These are phyloP conservation scores for Pseudomyrmex cubaensis DNA, from an alignment of 1,140 invertebrate species.

Conservation along the genomic window DNA sequence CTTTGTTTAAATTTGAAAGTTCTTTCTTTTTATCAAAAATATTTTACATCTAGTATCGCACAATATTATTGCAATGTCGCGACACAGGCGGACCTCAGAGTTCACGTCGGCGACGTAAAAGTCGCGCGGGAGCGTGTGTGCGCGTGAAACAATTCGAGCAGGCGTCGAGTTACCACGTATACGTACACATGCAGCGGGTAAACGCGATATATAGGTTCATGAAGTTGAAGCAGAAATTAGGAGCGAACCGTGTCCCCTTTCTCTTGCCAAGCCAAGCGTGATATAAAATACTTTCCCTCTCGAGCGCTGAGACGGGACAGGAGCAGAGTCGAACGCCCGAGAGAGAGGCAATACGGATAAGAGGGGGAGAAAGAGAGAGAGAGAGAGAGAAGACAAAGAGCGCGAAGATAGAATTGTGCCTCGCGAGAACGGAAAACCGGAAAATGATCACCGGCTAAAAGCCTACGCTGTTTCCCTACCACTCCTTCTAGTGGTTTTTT, in stretches of 20 bases:
- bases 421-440: constrained; percentile 81
- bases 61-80: background rate
- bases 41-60: background rate
- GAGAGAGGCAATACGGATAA: constrained; percentile 42
- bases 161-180: constrained; percentile 73
- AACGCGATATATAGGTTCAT: constrained; percentile 75
- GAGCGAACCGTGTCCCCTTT: constrained; percentile 85
- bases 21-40: background rate
- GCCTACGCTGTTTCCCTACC: constrained; percentile 20
- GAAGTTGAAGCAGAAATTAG: constrained; percentile 85
- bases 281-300: constrained; percentile 85
- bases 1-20: too few relatives aligned
- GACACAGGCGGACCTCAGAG: background rate
- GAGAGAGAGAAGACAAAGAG: background rate
- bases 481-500: constrained; percentile 31
- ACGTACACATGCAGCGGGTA: constrained; percentile 35
- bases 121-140: background rate
- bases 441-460: constrained; percentile 77
- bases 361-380: background rate
- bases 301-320: constrained; percentile 69
- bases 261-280: constrained; percentile 85
- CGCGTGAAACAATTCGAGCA: constrained; percentile 30
- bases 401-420: constrained; percentile 32
- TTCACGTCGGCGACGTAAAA: constrained; percentile 8
- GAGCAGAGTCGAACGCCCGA: constrained; percentile 31